Base-by-base conservation (phyloP, 37 sponge, comb jelly and placozoan genomes). In the Chondrilla cf. caribensis region DNA sequence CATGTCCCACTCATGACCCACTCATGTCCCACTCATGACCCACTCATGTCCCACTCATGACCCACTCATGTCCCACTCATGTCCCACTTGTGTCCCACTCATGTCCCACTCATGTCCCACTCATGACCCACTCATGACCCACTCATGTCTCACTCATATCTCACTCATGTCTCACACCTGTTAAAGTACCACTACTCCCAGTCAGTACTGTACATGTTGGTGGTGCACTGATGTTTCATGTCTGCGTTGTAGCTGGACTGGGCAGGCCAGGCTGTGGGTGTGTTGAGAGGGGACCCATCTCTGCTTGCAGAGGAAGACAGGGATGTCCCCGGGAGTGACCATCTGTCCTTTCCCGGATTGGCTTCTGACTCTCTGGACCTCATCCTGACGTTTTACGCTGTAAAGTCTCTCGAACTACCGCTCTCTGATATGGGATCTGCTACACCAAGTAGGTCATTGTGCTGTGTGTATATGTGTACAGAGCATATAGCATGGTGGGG, bases 321-420 rank as follows among this genome's bases (percentile, higher is more conserved):
- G 25, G 89, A 88, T 58, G 80, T 26, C 41, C 89, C 93, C 22
- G 28, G 37, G 4, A 57, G 68, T 3, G 81, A 83, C 31, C 84
- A 67, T 42, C 79, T 77, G 43, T 57, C 85, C 25, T 32, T 22
- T 35, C 80, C 87, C 51, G 86, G 84, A 0, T 81, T 92, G 84
- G 70, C 71, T 41, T 32, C 32, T 0, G 81, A 80, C 11, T 0
- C 31, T 0, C 36, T 80, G 9, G 81, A 80, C 62, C 37, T 44
- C 29, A 57, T 89, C 6, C 68, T 92, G 29, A 88, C 80, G 70
- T 92, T 84, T 84, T 92, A 92, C 67, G 84, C 82, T 25, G 65
- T 22, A 72, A 92, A 86, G 72, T 72, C 93, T 15, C 84, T 92
- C 32, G 89, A 92, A 9, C 84, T 92, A 59, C 89, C 87, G 0